These are phyloP conservation scores for Manduca sexta DNA, from an alignment of 1,140 invertebrate genomes.

Conservation along the genomic window DNA sequence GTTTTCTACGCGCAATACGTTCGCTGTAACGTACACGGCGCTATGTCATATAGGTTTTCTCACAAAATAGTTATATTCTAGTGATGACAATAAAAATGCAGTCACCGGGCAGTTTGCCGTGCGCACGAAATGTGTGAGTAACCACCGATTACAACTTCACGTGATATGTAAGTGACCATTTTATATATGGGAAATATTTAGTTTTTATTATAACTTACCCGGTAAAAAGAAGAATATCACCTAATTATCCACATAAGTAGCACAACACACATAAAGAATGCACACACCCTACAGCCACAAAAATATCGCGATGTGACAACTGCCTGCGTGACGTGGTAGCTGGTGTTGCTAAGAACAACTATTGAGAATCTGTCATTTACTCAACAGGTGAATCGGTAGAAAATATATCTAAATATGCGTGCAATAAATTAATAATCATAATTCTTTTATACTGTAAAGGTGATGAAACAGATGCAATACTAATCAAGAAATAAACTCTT, in stretches of 20 bases:
- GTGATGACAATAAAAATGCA: constrained; percentile 45
- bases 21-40: constrained; percentile 11
- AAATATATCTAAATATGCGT: too few species aligned
- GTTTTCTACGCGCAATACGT: constrained; percentile 13
- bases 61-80: constrained; percentile 35
- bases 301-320: constrained; percentile 70
- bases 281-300: constrained; percentile 72
- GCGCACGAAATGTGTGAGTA: too few species aligned
- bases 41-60: constrained; percentile 28
- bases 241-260: constrained; percentile 73
- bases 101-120: constrained; percentile 37
- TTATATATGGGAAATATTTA: too few species aligned
- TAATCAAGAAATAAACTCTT: too few species aligned
- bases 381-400: too few species aligned
- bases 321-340: constrained; percentile 68
- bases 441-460: too few species aligned
- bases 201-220: constrained; percentile 44
- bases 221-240: constrained; percentile 67
- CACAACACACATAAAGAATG: constrained; percentile 71
- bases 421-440: too few species aligned
- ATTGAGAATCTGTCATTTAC: too few species aligned
- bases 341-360: constrained; percentile 30
- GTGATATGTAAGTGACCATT: too few species aligned
- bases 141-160: too few species aligned
- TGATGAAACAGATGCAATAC: too few species aligned